Evolutionary conservation across 2,888 invertebrate genomes (phyloP), one percentile per base, ranked within the genome.

Genomic region (Odontomyia ornata): DNA sequence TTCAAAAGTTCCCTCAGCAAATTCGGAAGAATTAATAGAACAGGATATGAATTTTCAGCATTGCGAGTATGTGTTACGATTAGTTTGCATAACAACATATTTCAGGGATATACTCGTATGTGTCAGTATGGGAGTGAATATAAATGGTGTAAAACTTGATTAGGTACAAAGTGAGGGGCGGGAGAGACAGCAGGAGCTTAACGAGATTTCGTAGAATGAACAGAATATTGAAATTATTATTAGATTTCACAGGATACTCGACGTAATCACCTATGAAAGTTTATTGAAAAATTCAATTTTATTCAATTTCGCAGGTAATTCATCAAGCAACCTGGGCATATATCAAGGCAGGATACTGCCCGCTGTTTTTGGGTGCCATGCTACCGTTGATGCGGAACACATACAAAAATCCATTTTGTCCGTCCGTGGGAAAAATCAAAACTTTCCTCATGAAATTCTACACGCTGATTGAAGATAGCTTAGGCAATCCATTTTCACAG

Each of bases 371-470:
- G 21, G 82, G 82, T 7, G 79, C 81, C n/a, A 81, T 84, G 69
- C 23, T 83, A 1, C 80, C 80, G 0, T 80, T 82, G 67, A 77
- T 83, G 64, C 80, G 81, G 36, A 80, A 82, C 72, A 78, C 79
- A 1, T 79, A 78, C 27, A 80, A 56, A 5, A 80, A 80, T 77
- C 80, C 81, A 4, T 81, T 81, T 46, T 73, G 65, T 69, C 82
- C 81, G 13, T 78, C 79, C 1, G 25, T 75, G 13, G 76, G 79
- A 1, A 81, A 80, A 77, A 82, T 84, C 43, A 83, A 79, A 47
- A 79, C 56, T 18, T 84, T 81, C 76, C 73, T 85, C 9, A 73
- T 81, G 23, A 80, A 82, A 62, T 84, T 84, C 76, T 84, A 83
- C 76, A 79, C 78, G 18, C 73, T 81, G 67, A 75, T 83, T 0